These are phyloP conservation scores for Leucoraja ocellata DNA, from an alignment of 2,797 vertebrate genomes.

Conservation along the genomic window DNA sequence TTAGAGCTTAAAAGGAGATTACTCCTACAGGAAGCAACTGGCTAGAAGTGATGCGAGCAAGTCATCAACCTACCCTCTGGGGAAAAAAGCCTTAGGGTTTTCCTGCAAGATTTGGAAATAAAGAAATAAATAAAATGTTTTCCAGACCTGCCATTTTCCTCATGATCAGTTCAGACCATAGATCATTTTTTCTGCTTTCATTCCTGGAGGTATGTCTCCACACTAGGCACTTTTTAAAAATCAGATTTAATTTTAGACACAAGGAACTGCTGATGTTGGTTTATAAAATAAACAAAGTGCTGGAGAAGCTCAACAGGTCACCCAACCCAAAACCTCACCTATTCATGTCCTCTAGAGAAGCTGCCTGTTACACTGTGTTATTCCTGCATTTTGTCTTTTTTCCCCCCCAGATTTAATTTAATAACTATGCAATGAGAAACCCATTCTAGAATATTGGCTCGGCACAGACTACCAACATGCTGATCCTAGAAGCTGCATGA, in stretches of 20 bases:
- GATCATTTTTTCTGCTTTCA: background rate
- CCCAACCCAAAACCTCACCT: no score
- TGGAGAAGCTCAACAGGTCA: no score
- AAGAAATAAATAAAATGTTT: conserved; percentile 24
- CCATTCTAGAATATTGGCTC: no score
- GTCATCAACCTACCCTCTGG: background rate
- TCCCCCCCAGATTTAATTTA: background rate
- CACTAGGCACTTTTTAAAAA: background rate
- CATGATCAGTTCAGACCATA: conserved; percentile 1
- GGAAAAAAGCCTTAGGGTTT: no score
- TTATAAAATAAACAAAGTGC: no score
- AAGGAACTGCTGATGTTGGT: no score
- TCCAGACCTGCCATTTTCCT: conserved; percentile 18
- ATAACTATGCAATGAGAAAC: no score
- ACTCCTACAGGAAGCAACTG: background rate
- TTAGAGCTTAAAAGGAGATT: background rate
- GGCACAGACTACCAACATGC: no score
- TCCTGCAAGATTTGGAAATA: background rate
- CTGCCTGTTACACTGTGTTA: no score
- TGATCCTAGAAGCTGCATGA: no score
- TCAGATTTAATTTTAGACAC: background rate
- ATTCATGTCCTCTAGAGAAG: no score
- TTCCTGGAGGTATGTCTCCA: background rate
- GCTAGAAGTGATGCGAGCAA: background rate
- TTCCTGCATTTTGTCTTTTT: no score